phyloP scores from a whole-genome alignment of 2,113 vertebrate species.

The Tyrannus savana region DNA sequence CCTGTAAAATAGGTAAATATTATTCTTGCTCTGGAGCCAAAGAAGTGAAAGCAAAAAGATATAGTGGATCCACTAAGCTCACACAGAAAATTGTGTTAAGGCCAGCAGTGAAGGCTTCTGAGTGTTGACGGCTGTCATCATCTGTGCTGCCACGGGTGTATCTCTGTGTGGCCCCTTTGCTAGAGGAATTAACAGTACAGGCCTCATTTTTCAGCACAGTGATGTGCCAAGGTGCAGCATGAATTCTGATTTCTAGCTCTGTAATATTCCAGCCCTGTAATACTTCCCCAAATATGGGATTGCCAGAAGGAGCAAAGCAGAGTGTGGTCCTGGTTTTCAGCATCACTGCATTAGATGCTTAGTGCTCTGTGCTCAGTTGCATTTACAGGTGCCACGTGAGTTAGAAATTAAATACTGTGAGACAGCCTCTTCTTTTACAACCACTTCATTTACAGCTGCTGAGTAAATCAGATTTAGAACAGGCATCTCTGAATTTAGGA shows the following conservation, averaged over 20 bases:
- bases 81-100: background rate
- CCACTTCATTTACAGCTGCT: background rate
- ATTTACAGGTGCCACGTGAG: background rate
- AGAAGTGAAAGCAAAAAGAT: background rate
- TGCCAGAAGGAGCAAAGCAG: background rate
- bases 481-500: background rate
- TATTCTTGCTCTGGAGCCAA: background rate
- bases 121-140: background rate
- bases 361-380: background rate
- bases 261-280: background rate
- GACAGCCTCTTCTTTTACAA: background rate
- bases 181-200: background rate
- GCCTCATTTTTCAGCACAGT: background rate
- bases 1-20: constrained; percentile 2
- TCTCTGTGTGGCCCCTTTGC: background rate
- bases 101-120: background rate
- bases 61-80: background rate
- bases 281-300: background rate
- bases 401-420: background rate
- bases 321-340: background rate
- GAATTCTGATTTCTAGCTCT: background rate
- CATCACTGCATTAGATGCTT: background rate
- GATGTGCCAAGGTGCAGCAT: background rate
- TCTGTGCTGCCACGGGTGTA: background rate
- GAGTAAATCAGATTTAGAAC: background rate